phyloP scores from a whole-genome alignment of 2,888 invertebrate genomes.

The Drosophila pegasa region DNA sequence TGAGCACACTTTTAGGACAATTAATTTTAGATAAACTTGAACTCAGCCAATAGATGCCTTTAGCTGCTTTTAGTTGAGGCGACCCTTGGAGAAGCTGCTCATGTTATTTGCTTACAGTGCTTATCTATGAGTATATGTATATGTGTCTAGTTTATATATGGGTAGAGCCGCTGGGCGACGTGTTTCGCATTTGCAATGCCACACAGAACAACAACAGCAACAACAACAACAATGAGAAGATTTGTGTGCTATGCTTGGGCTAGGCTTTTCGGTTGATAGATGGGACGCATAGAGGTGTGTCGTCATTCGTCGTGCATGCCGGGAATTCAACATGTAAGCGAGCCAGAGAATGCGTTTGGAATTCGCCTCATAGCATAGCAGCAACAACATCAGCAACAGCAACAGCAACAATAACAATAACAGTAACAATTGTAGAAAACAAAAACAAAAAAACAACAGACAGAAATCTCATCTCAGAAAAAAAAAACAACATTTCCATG shows the following conservation, averaged over 20 bases:
- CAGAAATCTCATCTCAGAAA: conserved; percentile 36
- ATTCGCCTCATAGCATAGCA: conserved; percentile 45
- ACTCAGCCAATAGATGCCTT: conserved; percentile 12
- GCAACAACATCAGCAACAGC: conserved; percentile 16
- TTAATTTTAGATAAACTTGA: conserved; percentile 10
- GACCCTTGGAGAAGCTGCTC: conserved; percentile 30
- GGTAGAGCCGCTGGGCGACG: conserved; percentile 65
- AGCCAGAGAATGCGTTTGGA: conserved; percentile 73
- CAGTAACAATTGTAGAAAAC: conserved; percentile 32
- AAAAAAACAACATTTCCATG: not conserved
- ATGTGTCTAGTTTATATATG: conserved; percentile 45
- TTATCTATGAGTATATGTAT: conserved; percentile 1
- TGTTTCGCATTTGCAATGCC: conserved; percentile 76
- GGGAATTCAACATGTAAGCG: conserved; percentile 65
- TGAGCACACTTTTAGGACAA: not conserved
- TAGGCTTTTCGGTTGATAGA: conserved; percentile 30
- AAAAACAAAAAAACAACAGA: conserved; percentile 6
- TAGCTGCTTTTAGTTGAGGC: conserved; percentile 27
- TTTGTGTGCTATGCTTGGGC: conserved; percentile 28
- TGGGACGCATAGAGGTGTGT: conserved; percentile 42
- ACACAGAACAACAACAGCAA: conserved; percentile 37
- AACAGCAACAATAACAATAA: conserved; percentile 20
- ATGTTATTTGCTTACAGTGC: conserved; percentile 5
- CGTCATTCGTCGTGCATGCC: conserved; percentile 69
- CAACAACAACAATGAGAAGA: conserved; percentile 16